Conservation (phyloP, 2,888 invertebrate genomes). For the Calliphora vomitoria region DNA sequence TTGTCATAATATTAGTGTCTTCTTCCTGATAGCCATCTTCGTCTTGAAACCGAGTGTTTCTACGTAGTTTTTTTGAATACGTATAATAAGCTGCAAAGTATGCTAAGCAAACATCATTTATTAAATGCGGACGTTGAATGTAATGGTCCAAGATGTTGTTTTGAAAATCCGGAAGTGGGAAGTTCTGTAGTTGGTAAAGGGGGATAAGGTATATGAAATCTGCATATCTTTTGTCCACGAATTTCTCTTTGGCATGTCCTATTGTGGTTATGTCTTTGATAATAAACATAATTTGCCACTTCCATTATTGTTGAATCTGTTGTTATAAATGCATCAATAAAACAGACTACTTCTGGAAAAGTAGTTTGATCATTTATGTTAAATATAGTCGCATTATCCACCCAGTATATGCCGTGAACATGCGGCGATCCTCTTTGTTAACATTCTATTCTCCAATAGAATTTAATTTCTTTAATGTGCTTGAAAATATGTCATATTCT, state of each 20-base stretch:
- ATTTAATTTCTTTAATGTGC: slow-evolving; percentile 42
- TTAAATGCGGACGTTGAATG: background rate
- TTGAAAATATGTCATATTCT: slow-evolving; percentile 52
- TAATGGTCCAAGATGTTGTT: background rate
- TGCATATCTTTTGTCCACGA: slow-evolving; percentile 56
- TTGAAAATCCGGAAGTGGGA: slow-evolving; percentile 37
- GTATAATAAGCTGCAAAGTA: slow-evolving; percentile 16
- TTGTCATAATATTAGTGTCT: too few relatives aligned
- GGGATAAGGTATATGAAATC: slow-evolving; percentile 68
- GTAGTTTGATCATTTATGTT: slow-evolving; percentile 6
- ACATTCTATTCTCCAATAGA: slow-evolving; percentile 66
- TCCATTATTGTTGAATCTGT: slow-evolving; percentile 39
- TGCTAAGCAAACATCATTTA: slow-evolving; percentile 12
- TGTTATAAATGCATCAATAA: slow-evolving; percentile 58
- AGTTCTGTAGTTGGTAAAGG: slow-evolving; percentile 66
- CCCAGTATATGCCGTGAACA: slow-evolving; percentile 64
- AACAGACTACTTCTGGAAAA: slow-evolving; percentile 36
- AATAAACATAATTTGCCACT: slow-evolving; percentile 35
- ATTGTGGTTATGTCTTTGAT: slow-evolving; percentile 62
- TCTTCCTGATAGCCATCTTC: background rate
- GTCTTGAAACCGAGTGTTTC: background rate
- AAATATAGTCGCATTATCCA: slow-evolving; percentile 46
- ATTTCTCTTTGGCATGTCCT: slow-evolving; percentile 61
- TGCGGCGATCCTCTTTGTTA: slow-evolving; percentile 68
- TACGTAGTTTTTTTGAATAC: background rate